These are phyloP conservation scores for Cinclus mexicanus DNA, from an alignment of 2,113 vertebrate species.

Conservation along the genomic window DNA sequence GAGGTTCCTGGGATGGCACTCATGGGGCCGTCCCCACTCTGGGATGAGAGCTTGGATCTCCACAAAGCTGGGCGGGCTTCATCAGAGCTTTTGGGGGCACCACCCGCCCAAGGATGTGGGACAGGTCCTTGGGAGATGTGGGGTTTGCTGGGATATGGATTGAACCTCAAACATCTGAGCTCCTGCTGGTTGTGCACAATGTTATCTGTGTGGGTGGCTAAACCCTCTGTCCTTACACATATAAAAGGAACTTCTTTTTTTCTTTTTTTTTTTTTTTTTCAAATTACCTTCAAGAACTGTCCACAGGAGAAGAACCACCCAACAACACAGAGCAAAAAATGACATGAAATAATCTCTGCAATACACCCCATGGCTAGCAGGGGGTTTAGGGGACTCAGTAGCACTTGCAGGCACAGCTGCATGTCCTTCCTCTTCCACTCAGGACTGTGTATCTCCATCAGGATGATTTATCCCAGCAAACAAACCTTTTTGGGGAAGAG, in stretches of 20 bases:
- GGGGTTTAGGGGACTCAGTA: not conserved
- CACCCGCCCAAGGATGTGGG: accelerated
- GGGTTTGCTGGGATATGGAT: not conserved
- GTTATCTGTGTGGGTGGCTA: too few species aligned
- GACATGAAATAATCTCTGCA: not conserved
- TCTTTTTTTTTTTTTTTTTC: not conserved
- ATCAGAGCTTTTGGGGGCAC: not conserved
- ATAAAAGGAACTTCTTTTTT: not conserved
- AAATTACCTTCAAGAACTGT: not conserved
- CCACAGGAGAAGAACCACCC: not conserved
- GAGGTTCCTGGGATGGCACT: too few species aligned
- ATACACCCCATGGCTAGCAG: not conserved
- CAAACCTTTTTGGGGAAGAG: not conserved
- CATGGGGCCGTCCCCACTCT: accelerated
- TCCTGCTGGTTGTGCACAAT: not conserved
- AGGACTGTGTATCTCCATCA: not conserved
- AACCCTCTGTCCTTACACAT: not conserved
- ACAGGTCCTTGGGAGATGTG: not conserved
- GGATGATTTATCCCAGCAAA: not conserved
- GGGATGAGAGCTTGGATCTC: not conserved
- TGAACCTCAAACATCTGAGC: not conserved
- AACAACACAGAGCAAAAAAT: not conserved
- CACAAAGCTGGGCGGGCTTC: not conserved
- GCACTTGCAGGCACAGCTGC: not conserved
- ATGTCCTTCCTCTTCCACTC: not conserved